These are phyloP conservation scores for Astyanax mexicanus DNA, from an alignment of 2,797 vertebrate species.

Conservation along the genomic window DNA sequence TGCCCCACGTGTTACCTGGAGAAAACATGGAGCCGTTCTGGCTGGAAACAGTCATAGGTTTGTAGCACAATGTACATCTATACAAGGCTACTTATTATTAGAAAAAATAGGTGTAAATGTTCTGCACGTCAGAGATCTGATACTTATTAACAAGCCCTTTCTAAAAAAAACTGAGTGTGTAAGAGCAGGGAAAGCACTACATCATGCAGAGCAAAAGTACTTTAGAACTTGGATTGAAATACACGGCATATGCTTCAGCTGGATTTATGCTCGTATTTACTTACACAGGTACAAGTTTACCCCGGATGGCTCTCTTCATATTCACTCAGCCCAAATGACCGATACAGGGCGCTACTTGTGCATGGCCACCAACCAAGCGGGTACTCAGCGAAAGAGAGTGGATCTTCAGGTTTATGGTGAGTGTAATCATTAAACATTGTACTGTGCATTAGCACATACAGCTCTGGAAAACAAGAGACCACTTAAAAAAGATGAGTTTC, in stretches of 20 bases:
- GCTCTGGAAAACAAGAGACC: too few species aligned
- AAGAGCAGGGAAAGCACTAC: too few species aligned
- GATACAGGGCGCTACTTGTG: conserved; percentile 92
- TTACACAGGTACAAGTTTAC: conserved; percentile 81
- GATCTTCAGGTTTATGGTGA: conserved; percentile 92
- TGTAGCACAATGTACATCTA: conserved; percentile 15
- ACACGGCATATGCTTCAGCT: not conserved
- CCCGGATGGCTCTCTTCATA: conserved; percentile 87
- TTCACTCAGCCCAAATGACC: conserved; percentile 82
- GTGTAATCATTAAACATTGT: too few species aligned
- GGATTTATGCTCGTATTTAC: not conserved
- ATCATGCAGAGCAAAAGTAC: too few species aligned
- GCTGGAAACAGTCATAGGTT: conserved; percentile 85
- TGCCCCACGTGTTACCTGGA: conserved; percentile 89
- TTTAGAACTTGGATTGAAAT: too few species aligned
- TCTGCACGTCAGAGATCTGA: too few species aligned
- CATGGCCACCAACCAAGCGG: conserved; percentile 91
- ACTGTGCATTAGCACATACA: too few species aligned
- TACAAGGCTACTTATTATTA: too few species aligned
- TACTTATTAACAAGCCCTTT: too few species aligned
- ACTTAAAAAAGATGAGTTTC: too few species aligned
- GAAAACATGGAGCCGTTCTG: conserved; percentile 90
- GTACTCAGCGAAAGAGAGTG: conserved; percentile 85
- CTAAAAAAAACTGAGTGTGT: too few species aligned
- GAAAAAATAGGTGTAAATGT: too few species aligned